These are phyloP conservation scores for Nematopogon swammerdamellus DNA, from an alignment of 2,888 invertebrate genomes.

Conservation along the genomic window DNA sequence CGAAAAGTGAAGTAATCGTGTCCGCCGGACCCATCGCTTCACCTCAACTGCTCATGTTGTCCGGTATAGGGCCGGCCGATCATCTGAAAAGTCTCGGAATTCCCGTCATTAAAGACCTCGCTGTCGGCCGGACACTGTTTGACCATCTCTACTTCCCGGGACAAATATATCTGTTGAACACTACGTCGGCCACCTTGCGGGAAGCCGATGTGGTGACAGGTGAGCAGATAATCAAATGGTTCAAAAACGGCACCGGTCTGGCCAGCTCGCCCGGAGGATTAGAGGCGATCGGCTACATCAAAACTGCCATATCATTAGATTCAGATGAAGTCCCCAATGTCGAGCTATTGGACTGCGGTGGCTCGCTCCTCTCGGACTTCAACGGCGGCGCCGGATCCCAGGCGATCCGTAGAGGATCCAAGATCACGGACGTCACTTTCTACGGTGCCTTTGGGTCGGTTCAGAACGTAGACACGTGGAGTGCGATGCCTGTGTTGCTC, in stretches of 20 bases:
- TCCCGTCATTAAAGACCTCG: conserved; percentile 60
- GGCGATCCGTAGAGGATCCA: conserved; percentile 49
- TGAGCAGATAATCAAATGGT: conserved; percentile 38
- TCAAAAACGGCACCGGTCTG: conserved; percentile 51
- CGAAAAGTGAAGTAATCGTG: conserved; percentile 77
- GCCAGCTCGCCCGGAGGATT: conserved; percentile 60
- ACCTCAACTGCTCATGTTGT: conserved; percentile 89
- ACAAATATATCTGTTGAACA: conserved; percentile 39
- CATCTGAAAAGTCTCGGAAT: conserved; percentile 56
- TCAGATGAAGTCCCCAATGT: conserved; percentile 60
- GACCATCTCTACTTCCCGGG: conserved; percentile 60
- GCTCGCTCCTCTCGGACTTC: conserved; percentile 62
- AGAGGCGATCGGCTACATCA: conserved; percentile 64
- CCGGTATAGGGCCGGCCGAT: conserved; percentile 63
- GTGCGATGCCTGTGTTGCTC: conserved; percentile 65
- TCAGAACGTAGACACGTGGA: conserved; percentile 56
- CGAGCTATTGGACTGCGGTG: conserved; percentile 62
- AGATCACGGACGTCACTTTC: conserved; percentile 55
- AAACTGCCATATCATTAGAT: conserved; percentile 53
- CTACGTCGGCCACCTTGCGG: conserved; percentile 38
- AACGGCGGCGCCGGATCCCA: conserved; percentile 39
- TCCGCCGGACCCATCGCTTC: conserved; percentile 86
- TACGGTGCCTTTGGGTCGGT: conserved; percentile 55
- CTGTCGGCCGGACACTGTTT: conserved; percentile 64
- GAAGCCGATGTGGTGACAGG: conserved; percentile 39